These are phyloP conservation scores for Okamejei kenojei DNA, from an alignment of 2,797 vertebrate species.

Conservation along the genomic window DNA sequence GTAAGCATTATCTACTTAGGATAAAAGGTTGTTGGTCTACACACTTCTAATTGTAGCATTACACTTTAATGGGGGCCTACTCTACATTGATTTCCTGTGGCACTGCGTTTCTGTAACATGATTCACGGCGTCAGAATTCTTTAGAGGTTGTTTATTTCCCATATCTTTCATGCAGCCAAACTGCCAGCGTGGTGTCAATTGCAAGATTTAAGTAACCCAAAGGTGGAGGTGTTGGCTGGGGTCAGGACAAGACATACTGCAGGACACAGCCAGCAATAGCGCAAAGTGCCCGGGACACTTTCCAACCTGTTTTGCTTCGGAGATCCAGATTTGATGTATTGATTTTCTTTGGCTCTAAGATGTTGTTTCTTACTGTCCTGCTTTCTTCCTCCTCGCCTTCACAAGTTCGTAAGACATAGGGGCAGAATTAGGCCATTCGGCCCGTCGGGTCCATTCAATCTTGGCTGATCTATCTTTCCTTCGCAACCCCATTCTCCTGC, in stretches of 20 bases:
- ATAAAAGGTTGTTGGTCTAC: conserved; percentile 38
- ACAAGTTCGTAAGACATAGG: no score
- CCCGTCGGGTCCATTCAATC: no score
- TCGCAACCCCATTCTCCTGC: no score
- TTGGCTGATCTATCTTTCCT: no score
- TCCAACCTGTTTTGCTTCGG: not conserved
- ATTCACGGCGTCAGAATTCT: conserved; percentile 37
- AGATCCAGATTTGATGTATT: conserved; percentile 11
- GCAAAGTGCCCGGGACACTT: not conserved
- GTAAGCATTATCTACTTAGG: conserved; percentile 38
- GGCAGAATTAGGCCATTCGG: no score
- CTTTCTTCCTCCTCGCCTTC: not conserved
- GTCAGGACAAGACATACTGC: conserved; percentile 5
- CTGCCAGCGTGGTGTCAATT: conserved; percentile 9
- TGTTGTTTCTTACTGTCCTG: not conserved
- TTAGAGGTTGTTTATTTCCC: conserved; percentile 33
- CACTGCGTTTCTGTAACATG: conserved; percentile 36
- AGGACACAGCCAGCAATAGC: not conserved
- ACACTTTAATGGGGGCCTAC: conserved; percentile 36
- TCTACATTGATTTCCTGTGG: conserved; percentile 37
- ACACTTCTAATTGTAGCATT: conserved; percentile 39
- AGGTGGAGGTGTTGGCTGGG: conserved; percentile 29
- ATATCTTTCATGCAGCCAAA: conserved; percentile 17
- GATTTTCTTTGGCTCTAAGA: conserved; percentile 4
- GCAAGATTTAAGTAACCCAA: conserved; percentile 20